These are phyloP conservation scores for Eleutherodactylus coqui DNA, from an alignment of 2,797 vertebrate genomes.

Conservation along the genomic window DNA sequence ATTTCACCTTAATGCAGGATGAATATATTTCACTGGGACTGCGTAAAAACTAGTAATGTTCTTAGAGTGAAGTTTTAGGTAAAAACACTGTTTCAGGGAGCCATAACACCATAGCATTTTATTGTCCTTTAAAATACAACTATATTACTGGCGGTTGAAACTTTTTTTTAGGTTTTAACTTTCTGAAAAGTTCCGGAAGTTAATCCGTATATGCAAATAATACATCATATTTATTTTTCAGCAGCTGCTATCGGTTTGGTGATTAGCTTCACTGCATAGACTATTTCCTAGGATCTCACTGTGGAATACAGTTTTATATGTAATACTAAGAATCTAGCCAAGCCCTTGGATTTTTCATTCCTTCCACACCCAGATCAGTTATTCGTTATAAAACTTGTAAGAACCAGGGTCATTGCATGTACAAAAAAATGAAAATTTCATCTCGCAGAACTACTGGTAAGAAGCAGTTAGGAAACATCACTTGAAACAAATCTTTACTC, in stretches of 20 bases:
- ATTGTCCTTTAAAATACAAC: neutral
- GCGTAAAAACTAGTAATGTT: neutral
- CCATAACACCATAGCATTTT: neutral
- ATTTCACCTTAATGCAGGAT: slow-evolving; percentile 54
- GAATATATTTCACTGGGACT: slow-evolving; percentile 40
- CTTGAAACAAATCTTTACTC: too few species aligned
- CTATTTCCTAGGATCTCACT: too few species aligned
- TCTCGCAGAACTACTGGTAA: too few species aligned
- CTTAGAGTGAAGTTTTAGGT: neutral
- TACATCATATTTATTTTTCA: too few species aligned
- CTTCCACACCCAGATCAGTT: neutral
- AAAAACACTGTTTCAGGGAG: neutral
- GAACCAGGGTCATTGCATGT: neutral
- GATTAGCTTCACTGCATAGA: too few species aligned
- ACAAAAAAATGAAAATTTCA: neutral
- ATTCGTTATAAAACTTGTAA: neutral
- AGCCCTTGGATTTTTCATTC: neutral
- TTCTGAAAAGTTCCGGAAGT: too few species aligned
- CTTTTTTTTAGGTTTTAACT: too few species aligned
- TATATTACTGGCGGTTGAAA: too few species aligned
- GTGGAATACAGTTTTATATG: too few species aligned
- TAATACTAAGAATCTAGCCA: neutral
- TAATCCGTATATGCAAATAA: too few species aligned
- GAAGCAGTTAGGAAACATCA: too few species aligned
- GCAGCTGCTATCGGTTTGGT: too few species aligned